Evolutionary conservation across 1,140 invertebrate genomes (phyloP), one percentile per base, ranked within the genome.

Genomic region (Coptotermes formosanus): DNA sequence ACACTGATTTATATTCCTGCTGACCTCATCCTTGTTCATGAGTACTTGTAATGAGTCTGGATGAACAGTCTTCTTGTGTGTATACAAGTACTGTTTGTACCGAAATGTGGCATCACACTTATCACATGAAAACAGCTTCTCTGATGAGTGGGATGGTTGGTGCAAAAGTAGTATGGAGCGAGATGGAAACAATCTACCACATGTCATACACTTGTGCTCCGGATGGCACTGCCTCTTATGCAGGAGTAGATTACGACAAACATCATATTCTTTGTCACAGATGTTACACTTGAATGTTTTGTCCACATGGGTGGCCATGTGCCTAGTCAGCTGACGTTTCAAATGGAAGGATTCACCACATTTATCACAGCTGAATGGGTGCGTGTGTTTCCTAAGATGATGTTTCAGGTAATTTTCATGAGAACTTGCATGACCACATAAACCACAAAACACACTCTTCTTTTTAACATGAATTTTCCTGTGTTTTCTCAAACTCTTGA

Each of bases 21-120:
- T 14, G 7, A 30, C 64, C 9, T 6, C 64, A 30, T 75, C 64
- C 25, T 30, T n/a, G 64, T 3, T 75, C 64, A 75, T n/a, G 25
- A 75, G n/a, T n/a, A 30, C 25, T 1, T 30, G 64, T 14, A 75
- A 45, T 9, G 83, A 84, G 0, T 90, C 88, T 3, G 87, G 88
- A 44, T 89, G 86, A 44, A 90, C 89, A 45, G 83, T 85, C 82
- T 87, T 88, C 84, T 87, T 85, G 85, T 92, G 92, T n/a, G 91
- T 91, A 83, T 90, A 89, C 83, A 90, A 91, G 85, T 89, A 90
- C 84, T 89, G 89, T 85, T 92, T 92, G 85, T 92, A 90, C 86
- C 92, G 91, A 87, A 94, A 94, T 0, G 89, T 90, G 88, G 93
- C 92, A 2, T 93, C 93, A 89, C 95, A 95, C 89, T 90, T 23